Evolutionary conservation across 2,797 vertebrate genomes (phyloP).

Genomic region (Enteromius trimaculatus): DNA sequence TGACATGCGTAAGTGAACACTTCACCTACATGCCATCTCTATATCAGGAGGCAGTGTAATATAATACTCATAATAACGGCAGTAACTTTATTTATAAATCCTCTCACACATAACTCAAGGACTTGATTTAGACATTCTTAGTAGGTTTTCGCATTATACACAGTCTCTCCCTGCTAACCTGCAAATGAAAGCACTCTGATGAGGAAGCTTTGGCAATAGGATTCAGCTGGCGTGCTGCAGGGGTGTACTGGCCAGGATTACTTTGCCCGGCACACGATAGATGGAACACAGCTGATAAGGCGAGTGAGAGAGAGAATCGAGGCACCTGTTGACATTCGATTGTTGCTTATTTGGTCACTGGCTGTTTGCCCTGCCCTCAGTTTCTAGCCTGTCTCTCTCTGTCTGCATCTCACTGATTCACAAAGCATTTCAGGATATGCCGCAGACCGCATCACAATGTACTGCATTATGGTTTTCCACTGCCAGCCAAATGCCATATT

Average conservation of each 20-base stretch:
- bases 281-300: constrained; percentile 15
- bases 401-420: constrained; percentile 15
- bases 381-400: not conserved
- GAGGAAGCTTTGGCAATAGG: constrained; percentile 21
- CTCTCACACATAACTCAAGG: not conserved
- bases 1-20: not conserved
- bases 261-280: not conserved
- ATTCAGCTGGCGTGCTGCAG: constrained; percentile 30
- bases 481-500: not conserved
- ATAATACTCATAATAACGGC: constrained; percentile 16
- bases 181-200: constrained; percentile 4
- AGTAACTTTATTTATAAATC: constrained; percentile 17
- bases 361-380: constrained; percentile 13
- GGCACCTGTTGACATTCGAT: constrained; percentile 30
- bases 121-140: constrained; percentile 14
- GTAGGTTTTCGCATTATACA: not conserved
- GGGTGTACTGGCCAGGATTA: constrained; percentile 8
- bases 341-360: constrained; percentile 18
- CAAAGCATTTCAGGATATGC: constrained; percentile 24
- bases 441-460: constrained; percentile 1
- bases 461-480: not conserved
- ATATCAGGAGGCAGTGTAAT: constrained; percentile 6
- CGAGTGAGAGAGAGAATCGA: not conserved
- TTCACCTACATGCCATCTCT: constrained; percentile 2
- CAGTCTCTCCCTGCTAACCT: constrained; percentile 9